Conservation (phyloP, 2,888 invertebrate species). For the Automeris io region DNA sequence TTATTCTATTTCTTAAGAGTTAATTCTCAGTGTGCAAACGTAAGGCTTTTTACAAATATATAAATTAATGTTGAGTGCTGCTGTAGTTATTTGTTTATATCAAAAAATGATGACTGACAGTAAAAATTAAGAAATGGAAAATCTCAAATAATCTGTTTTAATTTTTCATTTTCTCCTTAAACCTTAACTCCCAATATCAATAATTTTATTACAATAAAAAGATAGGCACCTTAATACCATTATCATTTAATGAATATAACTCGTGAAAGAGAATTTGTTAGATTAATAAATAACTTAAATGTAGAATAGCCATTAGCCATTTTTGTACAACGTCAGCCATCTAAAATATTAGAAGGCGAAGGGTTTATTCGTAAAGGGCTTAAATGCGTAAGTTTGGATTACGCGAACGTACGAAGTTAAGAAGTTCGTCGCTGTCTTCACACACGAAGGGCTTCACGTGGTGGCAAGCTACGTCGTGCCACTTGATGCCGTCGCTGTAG, state of each 20-base stretch:
- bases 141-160: background rate
- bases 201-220: no score
- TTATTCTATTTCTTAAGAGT: constrained; percentile 57
- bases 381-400: constrained; percentile 90
- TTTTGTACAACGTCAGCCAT: constrained; percentile 72
- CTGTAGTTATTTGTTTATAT: constrained; percentile 24
- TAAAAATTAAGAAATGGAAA: background rate
- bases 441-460: constrained; percentile 93
- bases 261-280: constrained; percentile 15
- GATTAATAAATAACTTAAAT: constrained; percentile 70
- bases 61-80: constrained; percentile 33
- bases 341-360: constrained; percentile 43
- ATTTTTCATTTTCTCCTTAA: no score
- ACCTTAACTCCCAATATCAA: no score
- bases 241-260: no score
- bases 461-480: constrained; percentile 93
- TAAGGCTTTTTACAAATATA: constrained; percentile 59
- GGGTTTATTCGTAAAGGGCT: constrained; percentile 15
- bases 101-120: constrained; percentile 37
- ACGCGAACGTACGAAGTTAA: constrained; percentile 93
- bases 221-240: no score
- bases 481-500: constrained; percentile 91
- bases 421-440: constrained; percentile 92
- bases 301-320: constrained; percentile 43
- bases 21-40: constrained; percentile 63